phyloP scores from a whole-genome alignment of 2,888 invertebrate species.

The Rhamnusium bicolor region DNA sequence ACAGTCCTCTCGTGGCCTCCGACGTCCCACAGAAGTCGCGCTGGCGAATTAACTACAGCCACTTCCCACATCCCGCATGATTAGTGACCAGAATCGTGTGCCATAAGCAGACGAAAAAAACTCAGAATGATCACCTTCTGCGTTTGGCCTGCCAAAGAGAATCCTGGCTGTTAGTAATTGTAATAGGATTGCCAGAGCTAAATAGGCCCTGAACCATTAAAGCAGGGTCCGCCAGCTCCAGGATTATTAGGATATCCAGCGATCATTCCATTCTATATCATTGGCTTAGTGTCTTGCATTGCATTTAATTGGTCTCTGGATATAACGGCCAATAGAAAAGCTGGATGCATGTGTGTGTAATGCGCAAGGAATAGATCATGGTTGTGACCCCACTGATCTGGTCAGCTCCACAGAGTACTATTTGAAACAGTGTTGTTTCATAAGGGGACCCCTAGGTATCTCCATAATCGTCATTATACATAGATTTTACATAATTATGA shows the following conservation, averaged over 20 bases:
- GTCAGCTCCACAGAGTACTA: slow-evolving; percentile 73
- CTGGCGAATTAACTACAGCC: too few relatives aligned
- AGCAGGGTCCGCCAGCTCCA: slow-evolving; percentile 77
- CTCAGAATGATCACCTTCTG: too few relatives aligned
- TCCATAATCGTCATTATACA: slow-evolving; percentile 74
- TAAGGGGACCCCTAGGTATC: slow-evolving; percentile 75
- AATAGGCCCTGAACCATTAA: slow-evolving; percentile 92
- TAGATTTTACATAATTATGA: slow-evolving; percentile 78
- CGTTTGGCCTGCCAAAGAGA: too few relatives aligned
- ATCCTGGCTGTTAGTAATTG: slow-evolving; percentile 94
- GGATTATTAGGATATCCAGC: slow-evolving; percentile 73
- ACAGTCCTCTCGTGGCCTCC: too few relatives aligned
- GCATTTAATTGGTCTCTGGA: slow-evolving; percentile 64
- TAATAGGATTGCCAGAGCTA: slow-evolving; percentile 97
- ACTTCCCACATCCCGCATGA: too few relatives aligned
- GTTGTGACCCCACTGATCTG: slow-evolving; percentile 68
- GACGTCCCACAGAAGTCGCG: too few relatives aligned
- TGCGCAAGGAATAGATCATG: slow-evolving; percentile 67
- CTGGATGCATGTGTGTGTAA: slow-evolving; percentile 74
- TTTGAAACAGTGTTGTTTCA: slow-evolving; percentile 82
- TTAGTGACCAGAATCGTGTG: too few relatives aligned
- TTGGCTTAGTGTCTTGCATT: slow-evolving; percentile 70
- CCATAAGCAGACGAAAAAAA: too few relatives aligned
- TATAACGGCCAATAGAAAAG: slow-evolving; percentile 71
- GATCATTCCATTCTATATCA: slow-evolving; percentile 77